Evolutionary conservation across 2,113 vertebrate species (phyloP).

Genomic region (Gobius niger): DNA sequence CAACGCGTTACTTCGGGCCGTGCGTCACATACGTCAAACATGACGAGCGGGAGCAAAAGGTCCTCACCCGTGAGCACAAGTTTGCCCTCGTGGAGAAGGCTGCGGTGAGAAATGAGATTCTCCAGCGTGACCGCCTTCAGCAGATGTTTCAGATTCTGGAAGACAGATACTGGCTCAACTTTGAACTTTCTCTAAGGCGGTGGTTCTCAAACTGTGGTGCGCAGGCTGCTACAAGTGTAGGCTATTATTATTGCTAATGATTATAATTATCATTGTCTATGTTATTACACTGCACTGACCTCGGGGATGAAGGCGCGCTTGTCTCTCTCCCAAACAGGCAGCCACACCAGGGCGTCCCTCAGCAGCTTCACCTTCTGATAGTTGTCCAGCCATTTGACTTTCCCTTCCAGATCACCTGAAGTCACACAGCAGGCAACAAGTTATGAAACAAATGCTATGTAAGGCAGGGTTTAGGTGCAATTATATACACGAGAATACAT

Average conservation of each 20-base stretch:
- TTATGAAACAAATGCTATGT: background rate
- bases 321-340: slow-evolving; percentile 88
- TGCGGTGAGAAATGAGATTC: slow-evolving; percentile 84
- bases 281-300: slow-evolving; percentile 63
- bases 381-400: slow-evolving; percentile 92
- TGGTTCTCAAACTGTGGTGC: background rate
- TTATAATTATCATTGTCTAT: background rate
- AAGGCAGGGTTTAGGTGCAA: background rate
- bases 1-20: background rate
- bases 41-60: background rate
- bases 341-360: slow-evolving; percentile 88
- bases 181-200: background rate
- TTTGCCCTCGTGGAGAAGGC: slow-evolving; percentile 84
- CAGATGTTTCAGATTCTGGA: slow-evolving; percentile 85
- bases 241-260: background rate
- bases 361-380: slow-evolving; percentile 89
- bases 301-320: slow-evolving; percentile 88
- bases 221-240: background rate
- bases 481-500: too few species aligned
- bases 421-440: slow-evolving; percentile 1
- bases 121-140: slow-evolving; percentile 83
- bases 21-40: background rate
- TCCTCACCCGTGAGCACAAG: slow-evolving; percentile 81
- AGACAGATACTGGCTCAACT: background rate
- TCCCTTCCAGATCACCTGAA: slow-evolving; percentile 90